A percentile compares a stretch with the other conserved stretches of the same genome.
These are phyloP conservation scores for Catalaphyllia jardinei DNA, from an alignment of 64 coral and sea anemone species.

Conservation along the genomic window DNA sequence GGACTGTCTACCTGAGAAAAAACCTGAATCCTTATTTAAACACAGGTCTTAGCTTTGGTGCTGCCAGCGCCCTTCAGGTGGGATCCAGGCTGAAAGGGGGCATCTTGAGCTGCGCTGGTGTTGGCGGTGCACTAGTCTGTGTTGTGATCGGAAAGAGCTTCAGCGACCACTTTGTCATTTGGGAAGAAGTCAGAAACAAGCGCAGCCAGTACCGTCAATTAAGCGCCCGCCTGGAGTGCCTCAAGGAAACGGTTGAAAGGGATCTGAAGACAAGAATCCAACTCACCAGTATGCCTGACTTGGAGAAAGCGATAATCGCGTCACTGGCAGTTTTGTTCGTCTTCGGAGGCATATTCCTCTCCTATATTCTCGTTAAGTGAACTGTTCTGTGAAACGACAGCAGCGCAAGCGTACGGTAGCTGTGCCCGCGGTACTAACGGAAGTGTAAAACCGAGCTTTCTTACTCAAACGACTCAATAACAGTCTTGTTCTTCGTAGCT, in stretches of 20 bases:
- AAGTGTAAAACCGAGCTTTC: too few relatives aligned
- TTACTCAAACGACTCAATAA: too few relatives aligned
- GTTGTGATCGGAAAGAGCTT: background rate
- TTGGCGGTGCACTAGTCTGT: background rate
- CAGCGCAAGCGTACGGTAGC: too few relatives aligned
- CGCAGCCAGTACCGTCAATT: slow-evolving; percentile 7
- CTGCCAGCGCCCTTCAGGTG: background rate
- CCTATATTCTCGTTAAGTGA: background rate
- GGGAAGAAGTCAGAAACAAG: background rate
- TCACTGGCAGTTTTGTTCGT: background rate
- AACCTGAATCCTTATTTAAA: background rate
- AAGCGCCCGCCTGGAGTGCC: background rate
- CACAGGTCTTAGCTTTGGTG: background rate
- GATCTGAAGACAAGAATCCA: background rate
- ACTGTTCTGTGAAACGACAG: background rate
- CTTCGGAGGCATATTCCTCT: background rate
- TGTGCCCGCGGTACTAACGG: too few relatives aligned
- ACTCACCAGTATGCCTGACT: background rate
- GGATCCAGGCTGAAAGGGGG: background rate
- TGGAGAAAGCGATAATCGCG: background rate
- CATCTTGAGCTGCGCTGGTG: background rate
- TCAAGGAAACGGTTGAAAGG: background rate
- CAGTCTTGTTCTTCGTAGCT: too few relatives aligned
- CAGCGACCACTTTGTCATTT: background rate
- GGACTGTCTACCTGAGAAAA: too few relatives aligned